Conservation (phyloP, 1,140 invertebrate species). For the Saccostrea cuccullata region DNA sequence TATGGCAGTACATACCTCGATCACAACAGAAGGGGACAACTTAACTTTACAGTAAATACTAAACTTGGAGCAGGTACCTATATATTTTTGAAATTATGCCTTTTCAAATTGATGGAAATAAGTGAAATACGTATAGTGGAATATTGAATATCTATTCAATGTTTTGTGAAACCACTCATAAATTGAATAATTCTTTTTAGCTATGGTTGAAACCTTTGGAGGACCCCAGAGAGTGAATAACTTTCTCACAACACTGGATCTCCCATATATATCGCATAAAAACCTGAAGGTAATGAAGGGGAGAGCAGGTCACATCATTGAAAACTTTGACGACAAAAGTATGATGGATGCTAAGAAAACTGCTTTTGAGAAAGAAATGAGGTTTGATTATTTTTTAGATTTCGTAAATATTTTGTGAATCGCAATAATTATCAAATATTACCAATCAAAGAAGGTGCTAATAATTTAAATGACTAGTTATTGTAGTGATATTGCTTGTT, state of each 20-base stretch:
- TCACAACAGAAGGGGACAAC: too few relatives aligned
- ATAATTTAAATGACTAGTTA: background rate
- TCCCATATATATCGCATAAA: background rate
- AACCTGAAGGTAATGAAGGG: constrained; percentile 21
- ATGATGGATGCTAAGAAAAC: background rate
- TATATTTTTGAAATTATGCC: too few relatives aligned
- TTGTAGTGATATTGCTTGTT: background rate
- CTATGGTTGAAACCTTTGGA: background rate
- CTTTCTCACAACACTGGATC: constrained; percentile 15
- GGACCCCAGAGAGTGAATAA: constrained; percentile 34
- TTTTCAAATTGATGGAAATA: too few relatives aligned
- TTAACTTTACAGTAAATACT: too few relatives aligned
- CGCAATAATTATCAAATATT: background rate
- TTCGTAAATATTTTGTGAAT: background rate
- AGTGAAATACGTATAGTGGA: too few relatives aligned
- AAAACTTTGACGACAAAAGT: constrained; percentile 20
- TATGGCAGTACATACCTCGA: too few relatives aligned
- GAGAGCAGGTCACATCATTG: constrained; percentile 10
- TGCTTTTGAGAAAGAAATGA: constrained; percentile 35
- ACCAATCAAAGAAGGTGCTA: background rate
- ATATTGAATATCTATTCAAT: too few relatives aligned
- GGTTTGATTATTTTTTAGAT: background rate
- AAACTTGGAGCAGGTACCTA: too few relatives aligned
- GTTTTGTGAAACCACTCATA: too few relatives aligned
- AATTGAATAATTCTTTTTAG: background rate